Percentiles rank a stretch among this genome's conserved stretches.
Evolutionary conservation across 2,888 invertebrate genomes (phyloP).

Genomic region (Creontiades dilutus): DNA sequence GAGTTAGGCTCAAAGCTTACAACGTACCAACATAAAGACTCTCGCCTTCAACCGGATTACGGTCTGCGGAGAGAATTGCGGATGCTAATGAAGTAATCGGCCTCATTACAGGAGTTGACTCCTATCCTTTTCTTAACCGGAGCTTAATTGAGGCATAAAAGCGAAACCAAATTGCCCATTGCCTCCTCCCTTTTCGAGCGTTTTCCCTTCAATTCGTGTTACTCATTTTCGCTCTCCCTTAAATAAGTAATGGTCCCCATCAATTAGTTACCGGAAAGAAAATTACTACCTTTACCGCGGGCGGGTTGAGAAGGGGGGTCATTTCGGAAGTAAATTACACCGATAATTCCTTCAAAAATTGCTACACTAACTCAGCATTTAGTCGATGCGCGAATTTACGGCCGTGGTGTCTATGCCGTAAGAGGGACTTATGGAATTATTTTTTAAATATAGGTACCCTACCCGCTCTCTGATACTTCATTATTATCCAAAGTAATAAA

Average conservation of each 20-base stretch:
- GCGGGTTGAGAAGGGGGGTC: background rate
- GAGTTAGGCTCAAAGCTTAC: background rate
- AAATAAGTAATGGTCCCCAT: slow-evolving; percentile 46
- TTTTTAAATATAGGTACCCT: background rate
- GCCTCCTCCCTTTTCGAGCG: background rate
- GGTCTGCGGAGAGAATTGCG: slow-evolving; percentile 45
- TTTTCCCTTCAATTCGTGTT: slow-evolving; percentile 41
- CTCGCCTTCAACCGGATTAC: slow-evolving; percentile 53
- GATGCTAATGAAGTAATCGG: slow-evolving; percentile 67
- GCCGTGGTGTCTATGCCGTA: background rate
- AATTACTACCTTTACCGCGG: slow-evolving; percentile 40
- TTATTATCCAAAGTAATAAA: too few species aligned
- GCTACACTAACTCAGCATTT: slow-evolving; percentile 11
- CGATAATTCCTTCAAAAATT: slow-evolving; percentile 44
- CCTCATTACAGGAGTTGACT: slow-evolving; percentile 67
- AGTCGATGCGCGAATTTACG: background rate
- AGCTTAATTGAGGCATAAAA: slow-evolving; percentile 64
- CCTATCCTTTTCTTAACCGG: slow-evolving; percentile 62
- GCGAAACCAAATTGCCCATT: slow-evolving; percentile 50
- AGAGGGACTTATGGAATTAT: background rate
- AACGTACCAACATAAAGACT: slow-evolving; percentile 9
- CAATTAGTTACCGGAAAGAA: slow-evolving; percentile 9
- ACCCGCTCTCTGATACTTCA: background rate
- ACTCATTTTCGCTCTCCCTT: slow-evolving; percentile 47
- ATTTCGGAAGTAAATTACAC: slow-evolving; percentile 18